Base-by-base conservation (phyloP, 2,888 invertebrate species). In the Diarsia rubi region DNA sequence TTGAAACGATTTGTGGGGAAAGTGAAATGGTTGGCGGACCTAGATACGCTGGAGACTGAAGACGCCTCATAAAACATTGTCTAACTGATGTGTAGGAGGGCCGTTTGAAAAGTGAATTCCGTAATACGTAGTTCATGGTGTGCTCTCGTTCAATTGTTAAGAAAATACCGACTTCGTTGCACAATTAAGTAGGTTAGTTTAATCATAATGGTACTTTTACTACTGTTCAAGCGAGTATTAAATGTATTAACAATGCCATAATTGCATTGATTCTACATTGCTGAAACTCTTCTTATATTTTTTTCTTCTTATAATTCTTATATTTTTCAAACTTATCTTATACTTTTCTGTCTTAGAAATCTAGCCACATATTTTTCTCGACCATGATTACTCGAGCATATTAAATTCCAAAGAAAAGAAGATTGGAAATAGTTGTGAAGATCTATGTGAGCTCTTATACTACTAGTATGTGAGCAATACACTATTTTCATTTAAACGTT, bases 371-470 rank as follows among this genome's bases (percentile, higher is more conserved):
- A 76, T 74, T 86, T 87, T 79, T 80, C 72, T 73, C 77, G 64
- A 73, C 70, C 76, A 67, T 70, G 71, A 80, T 79, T 83, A 83
- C 77, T 67, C 47, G 59, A 75, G 75, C 79, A 83, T 86, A 89
- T 87, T 87, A 87, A 81, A 88, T 88, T 89, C 86, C 78, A 63
- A 81, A 66, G 78, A 80, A 84, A 66, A 78, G 69, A 73, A 78
- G 67, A 73, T 84, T 78, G 82, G 72, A 82, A 86, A 85, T 82
- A 80, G 70, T 80, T 76, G 79, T 65, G 79, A 67, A 67, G 66
- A 86, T 69, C 71, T 79, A 74, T 74, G 47, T 47, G 63, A 62
- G 31, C 52, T 71, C 14, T 69, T 70, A 62, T 31, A 68, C 44
- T 24, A 24, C 9, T 49, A 24, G n/a, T n/a, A 19, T 24, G 4